phyloP scores from a whole-genome alignment of 2,797 vertebrate genomes.

The Channallabes apus region DNA sequence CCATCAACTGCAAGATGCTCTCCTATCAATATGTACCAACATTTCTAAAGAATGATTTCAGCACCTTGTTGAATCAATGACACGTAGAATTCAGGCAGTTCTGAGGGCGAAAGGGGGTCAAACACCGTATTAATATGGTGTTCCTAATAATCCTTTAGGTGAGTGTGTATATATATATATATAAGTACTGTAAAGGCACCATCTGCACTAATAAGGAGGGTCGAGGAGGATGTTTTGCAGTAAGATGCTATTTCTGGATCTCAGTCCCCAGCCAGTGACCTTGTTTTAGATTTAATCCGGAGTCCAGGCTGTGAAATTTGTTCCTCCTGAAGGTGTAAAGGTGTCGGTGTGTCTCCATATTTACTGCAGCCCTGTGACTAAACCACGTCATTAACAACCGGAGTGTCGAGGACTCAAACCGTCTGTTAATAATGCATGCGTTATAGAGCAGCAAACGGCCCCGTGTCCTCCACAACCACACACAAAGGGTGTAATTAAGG shows the following conservation, averaged over 20 bases:
- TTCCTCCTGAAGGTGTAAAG: slow-evolving; percentile 1
- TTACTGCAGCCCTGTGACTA: neutral
- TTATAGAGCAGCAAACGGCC: neutral
- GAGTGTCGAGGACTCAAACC: neutral
- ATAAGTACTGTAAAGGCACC: too few species aligned
- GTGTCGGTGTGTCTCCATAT: neutral
- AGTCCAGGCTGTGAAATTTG: neutral
- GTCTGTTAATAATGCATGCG: neutral
- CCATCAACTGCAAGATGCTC: too few species aligned
- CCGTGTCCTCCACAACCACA: neutral
- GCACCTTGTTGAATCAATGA: too few species aligned
- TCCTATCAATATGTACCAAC: too few species aligned
- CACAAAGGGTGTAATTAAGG: slow-evolving; percentile 2
- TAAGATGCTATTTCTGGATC: neutral
- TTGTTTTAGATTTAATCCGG: neutral
- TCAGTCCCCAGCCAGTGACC: neutral
- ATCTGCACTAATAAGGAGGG: neutral
- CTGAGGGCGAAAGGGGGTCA: too few species aligned
- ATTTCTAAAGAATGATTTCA: too few species aligned
- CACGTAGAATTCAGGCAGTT: too few species aligned
- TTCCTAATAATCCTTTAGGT: too few species aligned
- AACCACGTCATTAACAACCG: neutral
- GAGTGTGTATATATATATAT: too few species aligned
- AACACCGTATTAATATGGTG: too few species aligned
- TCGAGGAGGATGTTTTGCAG: neutral